Evolutionary conservation across 2,888 invertebrate genomes (phyloP), one percentile per base, ranked within the genome.

Genomic region (Thalpophila matura): DNA sequence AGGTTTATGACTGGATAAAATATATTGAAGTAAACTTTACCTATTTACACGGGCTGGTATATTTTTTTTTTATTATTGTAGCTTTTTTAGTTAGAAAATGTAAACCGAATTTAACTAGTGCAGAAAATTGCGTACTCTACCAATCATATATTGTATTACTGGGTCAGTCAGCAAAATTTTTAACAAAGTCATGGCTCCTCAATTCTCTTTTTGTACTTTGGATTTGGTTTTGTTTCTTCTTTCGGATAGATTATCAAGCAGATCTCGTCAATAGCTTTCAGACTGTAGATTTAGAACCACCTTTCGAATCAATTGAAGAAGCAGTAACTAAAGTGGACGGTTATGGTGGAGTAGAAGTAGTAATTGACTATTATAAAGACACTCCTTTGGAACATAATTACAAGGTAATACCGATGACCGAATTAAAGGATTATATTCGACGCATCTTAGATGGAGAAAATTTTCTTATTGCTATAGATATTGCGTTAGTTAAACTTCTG

Each of bases 151-250:
- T 79, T 12, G 73, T 91, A 60, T 87, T 91, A 62, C 66, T 92
- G n/a, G 91, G 91, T 0, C 88, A 90, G 67, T 72, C 70, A 45
- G 77, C 81, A 0, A 81, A 78, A 12, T 86, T 88, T 45, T 66
- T 79, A 50, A 85, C 88, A 0, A 81, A 82, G 31, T 84, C 83
- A 18, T 79, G 77, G 60, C 47, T 88, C 0, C 60, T 83, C 3
- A 91, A 91, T 56, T 74, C 42, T 50, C 69, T 89, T 4, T 88
- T 86, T 55, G 57, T 85, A 1, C 51, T 88, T 14, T 92, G 91
- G 92, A 79, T 92, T 68, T 91, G 90, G 90, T 90, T 85, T 69
- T 88, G 88, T 56, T 78, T 90, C 18, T 66, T 92, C 18, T 73
- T 89, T n/a, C 86, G 90, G 18, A 86, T 89, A n/a, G 85, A 75